A percentile compares a stretch with the other conserved stretches of the same genome.
phyloP scores from a whole-genome alignment of 2,888 invertebrate species.

The Meganola albula region DNA sequence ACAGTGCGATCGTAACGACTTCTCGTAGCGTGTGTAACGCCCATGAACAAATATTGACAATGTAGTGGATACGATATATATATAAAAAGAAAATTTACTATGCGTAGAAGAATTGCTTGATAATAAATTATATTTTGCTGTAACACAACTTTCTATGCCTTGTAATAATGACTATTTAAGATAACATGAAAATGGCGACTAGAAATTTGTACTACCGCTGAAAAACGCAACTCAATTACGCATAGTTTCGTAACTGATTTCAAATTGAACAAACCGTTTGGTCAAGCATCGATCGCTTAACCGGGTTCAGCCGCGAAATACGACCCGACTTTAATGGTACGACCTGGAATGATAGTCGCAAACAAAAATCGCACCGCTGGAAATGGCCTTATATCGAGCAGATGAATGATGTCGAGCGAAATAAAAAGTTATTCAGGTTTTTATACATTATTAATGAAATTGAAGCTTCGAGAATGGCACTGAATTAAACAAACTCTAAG shows the following conservation, averaged over 20 bases:
- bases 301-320: conserved; percentile 46
- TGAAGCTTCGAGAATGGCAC: too few relatives aligned
- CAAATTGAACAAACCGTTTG: conserved; percentile 66
- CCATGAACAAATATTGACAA: conserved; percentile 17
- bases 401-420: conserved; percentile 12
- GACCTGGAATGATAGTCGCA: conserved; percentile 70
- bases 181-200: conserved; percentile 2
- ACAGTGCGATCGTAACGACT: too few relatives aligned
- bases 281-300: conserved; percentile 65
- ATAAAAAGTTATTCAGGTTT: too few relatives aligned
- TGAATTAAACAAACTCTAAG: too few relatives aligned
- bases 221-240: conserved; percentile 31
- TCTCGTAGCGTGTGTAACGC: too few relatives aligned
- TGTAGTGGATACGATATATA: conserved; percentile 17
- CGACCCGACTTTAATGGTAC: conserved; percentile 54
- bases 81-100: conserved; percentile 13
- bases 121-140: conserved; percentile 2
- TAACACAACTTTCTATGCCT: conserved; percentile 14
- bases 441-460: too few relatives aligned
- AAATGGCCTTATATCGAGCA: conserved; percentile 27
- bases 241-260: conserved; percentile 32
- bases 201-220: conserved; percentile 16
- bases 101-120: conserved; percentile 16
- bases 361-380: conserved; percentile 42
- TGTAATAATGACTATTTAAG: neutral